These are phyloP conservation scores for Aulostomus chinensis DNA, from an alignment of 2,797 vertebrate genomes.

Conservation along the genomic window DNA sequence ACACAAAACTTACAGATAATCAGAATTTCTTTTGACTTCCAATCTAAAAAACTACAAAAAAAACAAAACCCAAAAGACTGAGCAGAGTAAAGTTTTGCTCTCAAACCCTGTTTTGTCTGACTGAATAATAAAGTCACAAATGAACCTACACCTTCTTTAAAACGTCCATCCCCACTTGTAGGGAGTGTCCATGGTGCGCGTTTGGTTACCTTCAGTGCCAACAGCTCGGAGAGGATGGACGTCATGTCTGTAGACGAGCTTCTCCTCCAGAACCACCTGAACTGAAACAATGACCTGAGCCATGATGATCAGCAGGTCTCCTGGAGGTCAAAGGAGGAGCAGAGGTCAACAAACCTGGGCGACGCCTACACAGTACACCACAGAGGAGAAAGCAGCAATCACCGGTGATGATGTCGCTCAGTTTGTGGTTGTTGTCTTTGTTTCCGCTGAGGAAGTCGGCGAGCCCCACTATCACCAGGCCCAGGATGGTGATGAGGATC, in stretches of 20 bases:
- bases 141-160: too few relatives aligned
- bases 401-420: constrained; percentile 92
- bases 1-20: too few relatives aligned
- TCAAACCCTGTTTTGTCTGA: too few relatives aligned
- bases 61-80: too few relatives aligned
- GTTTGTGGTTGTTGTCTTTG: constrained; percentile 66
- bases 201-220: constrained; percentile 88
- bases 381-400: neutral
- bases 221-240: constrained; percentile 91
- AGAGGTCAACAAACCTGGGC: too few relatives aligned
- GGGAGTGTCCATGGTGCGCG: neutral
- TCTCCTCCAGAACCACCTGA: constrained; percentile 96
- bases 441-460: constrained; percentile 83
- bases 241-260: constrained; percentile 91
- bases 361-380: neutral
- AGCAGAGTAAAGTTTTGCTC: too few relatives aligned
- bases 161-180: too few relatives aligned
- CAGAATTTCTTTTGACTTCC: too few relatives aligned
- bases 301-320: constrained; percentile 93
- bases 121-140: too few relatives aligned
- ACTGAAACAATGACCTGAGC: constrained; percentile 91
- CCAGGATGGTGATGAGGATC: constrained; percentile 87
- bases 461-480: constrained; percentile 90
- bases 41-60: too few relatives aligned
- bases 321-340: constrained; percentile 60